Conservation (phyloP, 2,888 invertebrate genomes). For the Sphecodes monilicornis region DNA sequence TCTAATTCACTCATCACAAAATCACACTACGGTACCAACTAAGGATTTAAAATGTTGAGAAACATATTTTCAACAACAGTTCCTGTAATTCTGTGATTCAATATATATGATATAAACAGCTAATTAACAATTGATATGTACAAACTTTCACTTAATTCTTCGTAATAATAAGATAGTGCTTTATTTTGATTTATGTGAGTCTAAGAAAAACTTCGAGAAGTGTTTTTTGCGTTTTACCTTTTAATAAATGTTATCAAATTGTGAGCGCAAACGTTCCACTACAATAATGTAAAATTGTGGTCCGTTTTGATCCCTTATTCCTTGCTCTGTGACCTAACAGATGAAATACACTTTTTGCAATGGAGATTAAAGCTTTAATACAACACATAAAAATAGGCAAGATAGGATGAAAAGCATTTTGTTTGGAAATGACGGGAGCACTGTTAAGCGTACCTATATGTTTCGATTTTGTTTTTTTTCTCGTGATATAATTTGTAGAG, state of each 20-base stretch:
- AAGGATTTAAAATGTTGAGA: too few species aligned
- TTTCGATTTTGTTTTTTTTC: neutral
- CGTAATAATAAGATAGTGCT: neutral
- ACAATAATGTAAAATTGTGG: neutral
- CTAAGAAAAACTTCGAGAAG: neutral
- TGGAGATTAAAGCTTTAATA: neutral
- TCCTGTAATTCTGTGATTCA: neutral
- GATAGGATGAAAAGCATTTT: neutral
- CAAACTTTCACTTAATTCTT: too few species aligned
- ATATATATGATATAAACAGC: too few species aligned
- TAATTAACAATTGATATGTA: too few species aligned
- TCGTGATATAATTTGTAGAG: neutral
- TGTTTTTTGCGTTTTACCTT: neutral
- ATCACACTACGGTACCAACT: too few species aligned
- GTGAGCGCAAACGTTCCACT: neutral
- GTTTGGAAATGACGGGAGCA: neutral
- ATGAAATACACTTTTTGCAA: neutral
- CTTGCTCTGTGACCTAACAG: conserved; percentile 5
- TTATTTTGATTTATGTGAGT: neutral
- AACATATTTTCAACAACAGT: neutral
- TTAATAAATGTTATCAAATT: neutral
- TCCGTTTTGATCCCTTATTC: neutral
- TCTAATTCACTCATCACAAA: too few species aligned
- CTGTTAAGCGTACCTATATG: neutral
- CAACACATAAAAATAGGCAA: neutral